Base-by-base conservation (phyloP, 2,797 vertebrate genomes). In the Cygnus olor region DNA sequence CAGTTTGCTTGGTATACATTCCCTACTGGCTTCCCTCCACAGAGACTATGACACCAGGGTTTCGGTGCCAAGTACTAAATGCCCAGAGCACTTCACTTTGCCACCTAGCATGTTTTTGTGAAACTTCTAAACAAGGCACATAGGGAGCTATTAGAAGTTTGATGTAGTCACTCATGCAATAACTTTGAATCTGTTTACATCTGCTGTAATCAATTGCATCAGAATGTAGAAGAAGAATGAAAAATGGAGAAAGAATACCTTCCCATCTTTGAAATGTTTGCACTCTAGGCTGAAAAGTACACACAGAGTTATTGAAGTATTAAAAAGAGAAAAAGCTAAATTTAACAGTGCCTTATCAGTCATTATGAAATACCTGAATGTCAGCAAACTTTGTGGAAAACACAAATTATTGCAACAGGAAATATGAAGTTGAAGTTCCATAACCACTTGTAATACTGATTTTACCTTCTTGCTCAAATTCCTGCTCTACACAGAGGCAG, bases 101-200 rank as follows among this genome's bases (percentile, higher is more conserved):
- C 85, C 71, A 60, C 6, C 34, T 9, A 2, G 14, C 8, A 4
- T 22, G 30, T 36, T 76, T 66, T 60, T 80, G 32, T 68, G 36
- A 65, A 56, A n/a, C 2, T 1, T 8, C 4, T 10, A 93, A 93
- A 95, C n/a, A 40, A 87, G 86, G 38, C 79, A 36, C 86, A 42
- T 11, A 69, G 88, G 3, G 56, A 72, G 44, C 56, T 65, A 56
- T 93, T 80, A 90, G 66, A 95, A 95, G 84, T 87, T 80, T 16
- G 58, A 78, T 57, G 54, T 27, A 63, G 24, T 28, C 34, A 5
- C 49, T 49, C 4, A 3, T 16, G 28, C 16, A 45, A 2, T 22
- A 80, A 73, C 61, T 83, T 28, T 18, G 57, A 49, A 69, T 25
- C 40, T n/a, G 49, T n/a, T 69, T 61, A 76, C 47, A 28, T 7